These are phyloP conservation scores for Akabosia matsudoensis DNA, from an alignment of 1,140 invertebrate species.

Conservation along the genomic window DNA sequence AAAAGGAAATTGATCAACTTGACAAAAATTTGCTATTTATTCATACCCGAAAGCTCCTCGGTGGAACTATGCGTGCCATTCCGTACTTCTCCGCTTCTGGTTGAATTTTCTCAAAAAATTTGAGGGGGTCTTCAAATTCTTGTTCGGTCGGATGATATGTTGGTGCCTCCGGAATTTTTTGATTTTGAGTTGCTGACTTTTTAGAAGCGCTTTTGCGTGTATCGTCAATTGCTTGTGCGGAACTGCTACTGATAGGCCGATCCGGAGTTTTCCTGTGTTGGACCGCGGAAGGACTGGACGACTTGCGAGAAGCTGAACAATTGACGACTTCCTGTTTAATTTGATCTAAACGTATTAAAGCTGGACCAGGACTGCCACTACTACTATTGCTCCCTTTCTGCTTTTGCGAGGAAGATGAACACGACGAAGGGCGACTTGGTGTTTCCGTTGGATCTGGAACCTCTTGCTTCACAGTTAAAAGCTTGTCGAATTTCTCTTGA, in stretches of 20 bases:
- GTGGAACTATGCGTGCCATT: constrained; percentile 85
- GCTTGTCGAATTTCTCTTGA: background rate
- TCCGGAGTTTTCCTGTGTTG: background rate
- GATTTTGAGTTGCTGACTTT: background rate
- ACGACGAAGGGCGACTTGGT: background rate
- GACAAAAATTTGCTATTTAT: constrained; percentile 9
- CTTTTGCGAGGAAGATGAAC: background rate
- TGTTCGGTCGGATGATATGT: constrained; percentile 76
- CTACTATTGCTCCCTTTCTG: background rate
- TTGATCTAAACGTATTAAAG: background rate
- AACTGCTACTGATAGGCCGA: background rate
- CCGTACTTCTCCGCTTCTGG: constrained; percentile 76
- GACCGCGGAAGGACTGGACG: background rate
- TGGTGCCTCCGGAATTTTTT: constrained; percentile 62
- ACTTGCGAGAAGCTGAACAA: background rate
- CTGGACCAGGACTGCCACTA: background rate
- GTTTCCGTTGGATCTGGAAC: background rate
- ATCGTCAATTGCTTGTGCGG: background rate
- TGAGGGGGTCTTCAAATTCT: constrained; percentile 85
- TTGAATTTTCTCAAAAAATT: constrained; percentile 81
- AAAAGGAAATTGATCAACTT: constrained; percentile 8
- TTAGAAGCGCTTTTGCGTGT: background rate
- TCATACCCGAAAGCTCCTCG: constrained; percentile 70
- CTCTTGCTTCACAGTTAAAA: background rate
- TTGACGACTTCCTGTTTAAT: constrained; percentile 8